These are phyloP conservation scores for Arctopsyche grandis DNA, from an alignment of 1,140 invertebrate species.

Conservation along the genomic window DNA sequence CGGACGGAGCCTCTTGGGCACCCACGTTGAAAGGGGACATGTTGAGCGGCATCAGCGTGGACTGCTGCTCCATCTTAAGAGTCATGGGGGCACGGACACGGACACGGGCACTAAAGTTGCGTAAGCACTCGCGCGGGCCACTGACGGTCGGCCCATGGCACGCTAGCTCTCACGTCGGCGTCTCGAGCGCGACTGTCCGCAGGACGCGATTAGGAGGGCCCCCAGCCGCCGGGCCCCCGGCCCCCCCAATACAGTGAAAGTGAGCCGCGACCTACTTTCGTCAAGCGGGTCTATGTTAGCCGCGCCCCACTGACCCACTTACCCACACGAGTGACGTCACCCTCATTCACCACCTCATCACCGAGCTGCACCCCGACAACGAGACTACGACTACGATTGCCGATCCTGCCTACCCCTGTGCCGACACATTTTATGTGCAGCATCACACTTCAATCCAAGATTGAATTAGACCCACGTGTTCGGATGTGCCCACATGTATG, in stretches of 20 bases:
- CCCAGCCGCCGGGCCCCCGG: conserved; percentile 61
- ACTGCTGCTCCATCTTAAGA: conserved; percentile 85
- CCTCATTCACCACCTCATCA: conserved; percentile 22
- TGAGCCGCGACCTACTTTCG: conserved; percentile 75
- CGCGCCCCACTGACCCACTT: conserved; percentile 75
- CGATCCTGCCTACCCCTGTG: too few relatives aligned
- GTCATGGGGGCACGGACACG: conserved; percentile 66
- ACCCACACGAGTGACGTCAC: conserved; percentile 38
- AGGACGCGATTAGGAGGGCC: conserved; percentile 26
- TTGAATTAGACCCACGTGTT: too few relatives aligned
- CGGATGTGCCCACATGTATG: too few relatives aligned
- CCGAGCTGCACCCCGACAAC: neutral
- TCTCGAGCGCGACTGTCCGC: conserved; percentile 56
- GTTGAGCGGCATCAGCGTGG: conserved; percentile 84
- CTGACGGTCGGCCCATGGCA: conserved; percentile 17
- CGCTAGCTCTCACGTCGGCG: conserved; percentile 59
- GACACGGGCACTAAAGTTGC: neutral
- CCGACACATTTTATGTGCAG: conserved; percentile 1
- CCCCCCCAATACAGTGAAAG: conserved; percentile 71
- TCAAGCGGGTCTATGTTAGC: conserved; percentile 75
- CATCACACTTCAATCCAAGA: too few relatives aligned
- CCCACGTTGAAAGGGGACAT: conserved; percentile 84
- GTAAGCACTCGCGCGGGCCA: conserved; percentile 13
- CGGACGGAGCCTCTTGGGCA: conserved; percentile 70
- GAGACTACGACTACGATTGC: too few relatives aligned